These are phyloP conservation scores for Germaria angustata DNA, from an alignment of 2,888 invertebrate genomes.

Conservation along the genomic window DNA sequence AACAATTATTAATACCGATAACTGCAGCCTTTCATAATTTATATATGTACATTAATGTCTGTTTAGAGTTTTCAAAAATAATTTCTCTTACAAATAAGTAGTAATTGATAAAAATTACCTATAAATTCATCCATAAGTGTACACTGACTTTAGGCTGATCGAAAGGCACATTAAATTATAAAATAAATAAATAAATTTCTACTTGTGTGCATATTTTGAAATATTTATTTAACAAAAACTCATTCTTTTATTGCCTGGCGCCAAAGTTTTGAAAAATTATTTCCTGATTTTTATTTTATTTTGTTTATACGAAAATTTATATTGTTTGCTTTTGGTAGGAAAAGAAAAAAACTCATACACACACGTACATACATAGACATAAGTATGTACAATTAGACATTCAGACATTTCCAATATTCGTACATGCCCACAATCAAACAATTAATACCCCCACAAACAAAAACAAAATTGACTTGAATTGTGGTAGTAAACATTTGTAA, in stretches of 20 bases:
- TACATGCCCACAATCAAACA: constrained; percentile 15
- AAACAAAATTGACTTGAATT: constrained; percentile 15
- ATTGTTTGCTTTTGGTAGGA: constrained; percentile 3
- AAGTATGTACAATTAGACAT: not conserved
- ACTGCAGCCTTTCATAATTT: too few species aligned
- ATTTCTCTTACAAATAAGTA: too few species aligned
- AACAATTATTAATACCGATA: too few species aligned
- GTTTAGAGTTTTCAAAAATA: too few species aligned
- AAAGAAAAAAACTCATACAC: not conserved
- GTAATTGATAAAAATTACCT: too few species aligned
- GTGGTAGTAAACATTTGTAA: constrained; percentile 49
- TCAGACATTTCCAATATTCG: constrained; percentile 6
- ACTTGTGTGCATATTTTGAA: constrained; percentile 26
- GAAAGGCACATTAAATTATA: constrained; percentile 11
- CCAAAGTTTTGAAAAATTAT: constrained; percentile 66
- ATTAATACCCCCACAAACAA: not conserved
- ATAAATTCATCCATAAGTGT: not conserved
- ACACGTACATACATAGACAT: not conserved
- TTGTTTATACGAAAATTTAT: constrained; percentile 37
- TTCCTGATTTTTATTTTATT: constrained; percentile 54
- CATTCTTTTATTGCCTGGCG: constrained; percentile 62
- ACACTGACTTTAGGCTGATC: not conserved
- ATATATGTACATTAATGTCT: too few species aligned
- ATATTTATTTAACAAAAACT: constrained; percentile 59
- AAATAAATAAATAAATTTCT: constrained; percentile 42